phyloP scores from a whole-genome alignment of 2,888 invertebrate species.

The Phorcus lineatus region DNA sequence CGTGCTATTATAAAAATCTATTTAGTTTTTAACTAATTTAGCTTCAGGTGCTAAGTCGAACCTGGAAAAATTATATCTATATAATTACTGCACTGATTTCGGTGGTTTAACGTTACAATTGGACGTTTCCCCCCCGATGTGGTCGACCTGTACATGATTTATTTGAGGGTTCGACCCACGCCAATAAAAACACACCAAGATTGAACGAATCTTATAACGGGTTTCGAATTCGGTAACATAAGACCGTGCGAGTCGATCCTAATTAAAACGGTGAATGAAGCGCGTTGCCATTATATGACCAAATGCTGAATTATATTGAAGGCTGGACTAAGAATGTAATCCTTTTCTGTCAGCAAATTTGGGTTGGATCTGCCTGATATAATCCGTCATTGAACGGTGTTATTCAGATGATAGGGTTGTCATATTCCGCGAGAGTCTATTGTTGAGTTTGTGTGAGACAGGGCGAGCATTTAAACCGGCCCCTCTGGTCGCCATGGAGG shows the following conservation, averaged over 20 bases:
- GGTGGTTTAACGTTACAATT: too few species aligned
- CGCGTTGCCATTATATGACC: constrained; percentile 1
- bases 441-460: background rate
- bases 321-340: constrained; percentile 13
- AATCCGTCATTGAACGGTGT: constrained; percentile 21
- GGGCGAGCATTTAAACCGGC: background rate
- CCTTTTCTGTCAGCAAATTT: constrained; percentile 10
- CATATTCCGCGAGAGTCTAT: constrained; percentile 5
- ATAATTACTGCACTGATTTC: too few species aligned
- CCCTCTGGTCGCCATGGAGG: too few species aligned
- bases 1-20: too few species aligned
- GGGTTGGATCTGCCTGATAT: constrained; percentile 11
- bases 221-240: constrained; percentile 14
- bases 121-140: background rate
- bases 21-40: too few species aligned
- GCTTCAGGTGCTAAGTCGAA: too few species aligned
- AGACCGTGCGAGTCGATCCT: background rate
- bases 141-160: background rate
- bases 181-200: background rate
- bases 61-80: too few species aligned
- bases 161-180: background rate
- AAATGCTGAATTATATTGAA: constrained; percentile 12
- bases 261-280: constrained; percentile 17
- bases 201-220: background rate
- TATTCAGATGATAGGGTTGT: constrained; percentile 22